These are phyloP conservation scores for Synanthedon andrenaeformis DNA, from an alignment of 2,888 invertebrate species.

Conservation along the genomic window DNA sequence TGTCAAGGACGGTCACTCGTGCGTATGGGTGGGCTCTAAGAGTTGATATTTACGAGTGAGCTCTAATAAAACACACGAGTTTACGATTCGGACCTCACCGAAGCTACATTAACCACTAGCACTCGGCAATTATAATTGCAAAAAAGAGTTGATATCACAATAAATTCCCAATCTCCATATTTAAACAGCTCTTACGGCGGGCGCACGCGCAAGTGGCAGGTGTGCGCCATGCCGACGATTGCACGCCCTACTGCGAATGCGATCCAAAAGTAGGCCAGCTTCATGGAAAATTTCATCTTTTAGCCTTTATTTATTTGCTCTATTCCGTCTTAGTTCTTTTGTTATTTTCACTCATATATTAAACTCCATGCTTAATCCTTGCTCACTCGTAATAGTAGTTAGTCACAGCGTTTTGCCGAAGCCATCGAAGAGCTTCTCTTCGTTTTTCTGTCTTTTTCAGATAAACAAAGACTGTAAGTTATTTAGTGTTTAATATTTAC, in stretches of 20 bases:
- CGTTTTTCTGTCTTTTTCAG: too few species aligned
- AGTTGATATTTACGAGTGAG: background rate
- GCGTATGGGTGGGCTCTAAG: background rate
- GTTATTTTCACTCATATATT: too few species aligned
- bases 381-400: too few species aligned
- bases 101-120: background rate
- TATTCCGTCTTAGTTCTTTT: too few species aligned
- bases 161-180: slow-evolving; percentile 27
- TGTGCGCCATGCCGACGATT: slow-evolving; percentile 15
- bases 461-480: too few species aligned
- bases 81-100: background rate
- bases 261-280: background rate
- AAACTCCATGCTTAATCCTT: too few species aligned
- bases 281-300: too few species aligned
- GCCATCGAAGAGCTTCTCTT: too few species aligned
- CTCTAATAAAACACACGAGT: background rate
- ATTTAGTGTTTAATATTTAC: too few species aligned
- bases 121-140: background rate
- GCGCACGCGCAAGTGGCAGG: slow-evolving; percentile 28
- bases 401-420: too few species aligned
- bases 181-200: slow-evolving; percentile 19
- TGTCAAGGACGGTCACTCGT: background rate
- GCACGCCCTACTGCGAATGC: slow-evolving; percentile 3
- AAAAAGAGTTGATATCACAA: slow-evolving; percentile 6
- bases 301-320: too few species aligned